phyloP scores from a whole-genome alignment of 2,113 vertebrate species.

The Paracanthobrama guichenoti region DNA sequence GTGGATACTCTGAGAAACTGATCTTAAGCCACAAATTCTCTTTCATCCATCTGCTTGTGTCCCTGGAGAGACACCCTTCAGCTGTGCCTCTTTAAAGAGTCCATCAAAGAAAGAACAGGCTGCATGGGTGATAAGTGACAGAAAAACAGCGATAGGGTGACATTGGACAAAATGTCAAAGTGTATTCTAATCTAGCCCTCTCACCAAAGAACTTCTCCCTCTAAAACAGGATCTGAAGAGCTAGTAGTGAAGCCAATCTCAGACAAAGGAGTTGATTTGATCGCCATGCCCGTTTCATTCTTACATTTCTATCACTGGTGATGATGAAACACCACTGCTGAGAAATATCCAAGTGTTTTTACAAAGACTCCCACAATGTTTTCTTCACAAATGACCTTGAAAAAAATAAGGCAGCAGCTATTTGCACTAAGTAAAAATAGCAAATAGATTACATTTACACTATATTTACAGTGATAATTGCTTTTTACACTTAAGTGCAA shows the following conservation, averaged over 20 bases:
- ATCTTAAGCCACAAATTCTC: slow-evolving; percentile 26
- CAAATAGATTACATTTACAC: too few species aligned
- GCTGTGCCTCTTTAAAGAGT: slow-evolving; percentile 28
- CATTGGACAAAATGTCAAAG: slow-evolving; percentile 19
- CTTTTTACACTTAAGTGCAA: too few species aligned
- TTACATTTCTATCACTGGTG: neutral
- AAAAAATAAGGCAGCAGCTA: neutral
- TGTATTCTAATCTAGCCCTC: slow-evolving; percentile 12
- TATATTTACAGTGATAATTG: too few species aligned
- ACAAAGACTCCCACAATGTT: neutral
- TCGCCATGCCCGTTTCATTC: neutral
- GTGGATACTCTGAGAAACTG: neutral
- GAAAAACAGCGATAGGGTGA: neutral
- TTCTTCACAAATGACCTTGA: slow-evolving; percentile 1
- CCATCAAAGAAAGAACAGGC: slow-evolving; percentile 15
- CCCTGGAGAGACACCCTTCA: slow-evolving; percentile 21
- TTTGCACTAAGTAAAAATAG: too few species aligned
- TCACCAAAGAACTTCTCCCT: slow-evolving; percentile 5
- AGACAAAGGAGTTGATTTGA: neutral
- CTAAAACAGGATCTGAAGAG: neutral
- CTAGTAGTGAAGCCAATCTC: neutral
- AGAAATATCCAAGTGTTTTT: neutral
- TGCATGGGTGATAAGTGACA: slow-evolving; percentile 18
- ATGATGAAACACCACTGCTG: slow-evolving; percentile 1
- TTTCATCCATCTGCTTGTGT: neutral